Evolutionary conservation across 2,797 vertebrate species (phyloP).

Genomic region (Hypotaenidia philippensis): DNA sequence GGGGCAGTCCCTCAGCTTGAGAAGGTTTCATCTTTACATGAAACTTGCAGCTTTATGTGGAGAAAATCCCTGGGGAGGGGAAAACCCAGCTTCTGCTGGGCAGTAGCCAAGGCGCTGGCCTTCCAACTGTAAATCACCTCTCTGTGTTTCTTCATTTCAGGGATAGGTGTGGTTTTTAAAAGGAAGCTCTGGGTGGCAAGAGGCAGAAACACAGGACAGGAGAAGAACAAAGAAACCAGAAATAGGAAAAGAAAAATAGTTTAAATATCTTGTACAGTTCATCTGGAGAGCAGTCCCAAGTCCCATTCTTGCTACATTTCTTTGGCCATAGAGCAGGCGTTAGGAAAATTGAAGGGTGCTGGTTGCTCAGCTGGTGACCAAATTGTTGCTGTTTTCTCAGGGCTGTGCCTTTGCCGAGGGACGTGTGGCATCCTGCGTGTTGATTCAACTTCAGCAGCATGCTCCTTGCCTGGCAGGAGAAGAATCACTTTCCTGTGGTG

Average conservation of each 20-base stretch:
- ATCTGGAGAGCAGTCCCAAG: conserved; percentile 12
- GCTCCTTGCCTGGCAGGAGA: neutral
- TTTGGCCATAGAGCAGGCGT: conserved; percentile 14
- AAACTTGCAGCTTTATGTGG: neutral
- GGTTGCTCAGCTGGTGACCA: conserved; percentile 20
- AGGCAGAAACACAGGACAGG: neutral
- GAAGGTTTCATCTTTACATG: neutral
- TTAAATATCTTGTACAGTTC: conserved; percentile 43
- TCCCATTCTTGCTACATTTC: neutral
- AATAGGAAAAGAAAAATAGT: neutral
- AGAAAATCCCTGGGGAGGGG: neutral
- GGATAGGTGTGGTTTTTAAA: neutral
- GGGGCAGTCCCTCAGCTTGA: neutral
- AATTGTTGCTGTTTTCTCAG: neutral
- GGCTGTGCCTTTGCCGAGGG: conserved; percentile 15
- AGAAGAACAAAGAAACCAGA: neutral
- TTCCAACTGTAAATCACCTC: neutral
- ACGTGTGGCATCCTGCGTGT: neutral
- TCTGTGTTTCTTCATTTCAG: neutral
- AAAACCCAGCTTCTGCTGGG: neutral
- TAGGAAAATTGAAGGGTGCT: neutral
- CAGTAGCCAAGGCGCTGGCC: neutral
- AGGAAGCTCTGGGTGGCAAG: neutral
- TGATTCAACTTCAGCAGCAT: neutral
- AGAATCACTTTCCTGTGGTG: neutral